Evolutionary conservation across 1,140 invertebrate genomes (phyloP).

Genomic region (Varroa destructor): DNA sequence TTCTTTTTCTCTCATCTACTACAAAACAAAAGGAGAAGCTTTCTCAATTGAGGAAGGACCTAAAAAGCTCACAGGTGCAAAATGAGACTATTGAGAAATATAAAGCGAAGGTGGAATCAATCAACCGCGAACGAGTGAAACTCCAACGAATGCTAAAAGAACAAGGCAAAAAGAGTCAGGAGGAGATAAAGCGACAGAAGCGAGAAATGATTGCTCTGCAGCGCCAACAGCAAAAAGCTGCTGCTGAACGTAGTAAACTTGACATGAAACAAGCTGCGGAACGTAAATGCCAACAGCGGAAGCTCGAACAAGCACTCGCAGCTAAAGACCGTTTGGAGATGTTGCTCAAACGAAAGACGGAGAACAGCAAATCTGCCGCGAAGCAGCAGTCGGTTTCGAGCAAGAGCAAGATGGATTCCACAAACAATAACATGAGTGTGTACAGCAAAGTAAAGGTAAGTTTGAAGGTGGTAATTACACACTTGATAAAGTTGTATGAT

Average conservation of each 20-base stretch:
- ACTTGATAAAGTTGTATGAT: no score
- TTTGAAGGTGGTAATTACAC: no score
- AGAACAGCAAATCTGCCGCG: not conserved
- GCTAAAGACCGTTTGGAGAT: constrained; percentile 21
- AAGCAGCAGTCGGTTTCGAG: not conserved
- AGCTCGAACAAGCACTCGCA: constrained; percentile 13
- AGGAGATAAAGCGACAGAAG: constrained; percentile 12
- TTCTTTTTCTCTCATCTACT: no score
- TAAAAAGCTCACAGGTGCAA: not conserved
- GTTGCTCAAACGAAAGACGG: constrained; percentile 15
- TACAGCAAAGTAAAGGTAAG: constrained; percentile 2
- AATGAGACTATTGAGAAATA: constrained; percentile 21
- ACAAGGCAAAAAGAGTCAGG: constrained; percentile 7
- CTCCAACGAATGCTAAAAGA: constrained; percentile 21
- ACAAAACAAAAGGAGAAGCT: not conserved
- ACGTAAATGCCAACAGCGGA: constrained; percentile 12
- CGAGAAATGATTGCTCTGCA: constrained; percentile 21
- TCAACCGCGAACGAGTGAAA: constrained; percentile 14
- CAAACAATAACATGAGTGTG: not conserved
- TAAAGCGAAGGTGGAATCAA: constrained; percentile 1
- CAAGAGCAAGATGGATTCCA: constrained; percentile 14
- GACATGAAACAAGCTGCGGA: constrained; percentile 10
- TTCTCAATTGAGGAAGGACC: not conserved
- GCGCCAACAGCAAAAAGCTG: constrained; percentile 10
- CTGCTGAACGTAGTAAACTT: not conserved